These are phyloP conservation scores for Malachius bipustulatus DNA, from an alignment of 2,888 invertebrate genomes.

Conservation along the genomic window DNA sequence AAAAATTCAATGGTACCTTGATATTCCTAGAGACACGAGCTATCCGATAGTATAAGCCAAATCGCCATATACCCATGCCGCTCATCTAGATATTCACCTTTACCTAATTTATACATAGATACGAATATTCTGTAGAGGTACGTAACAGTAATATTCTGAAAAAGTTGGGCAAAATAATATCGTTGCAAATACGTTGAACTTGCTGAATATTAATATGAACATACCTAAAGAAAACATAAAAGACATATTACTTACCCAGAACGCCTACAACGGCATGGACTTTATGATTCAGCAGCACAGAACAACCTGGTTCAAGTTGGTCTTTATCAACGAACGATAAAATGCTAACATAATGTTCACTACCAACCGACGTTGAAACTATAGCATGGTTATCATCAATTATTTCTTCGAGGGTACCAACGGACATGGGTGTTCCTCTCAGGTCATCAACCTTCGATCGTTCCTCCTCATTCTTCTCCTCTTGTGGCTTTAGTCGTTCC, in stretches of 20 bases:
- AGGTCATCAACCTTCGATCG: slow-evolving; percentile 96
- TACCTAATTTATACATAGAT: too few relatives aligned
- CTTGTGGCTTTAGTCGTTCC: slow-evolving; percentile 95
- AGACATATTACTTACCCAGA: slow-evolving; percentile 17
- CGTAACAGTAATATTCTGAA: too few relatives aligned
- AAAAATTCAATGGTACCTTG: too few relatives aligned
- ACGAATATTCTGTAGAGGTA: too few relatives aligned
- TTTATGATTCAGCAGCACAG: slow-evolving; percentile 96
- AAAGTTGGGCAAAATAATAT: too few relatives aligned
- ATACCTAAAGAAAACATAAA: too few relatives aligned
- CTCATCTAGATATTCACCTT: too few relatives aligned
- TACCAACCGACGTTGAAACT: slow-evolving; percentile 96
- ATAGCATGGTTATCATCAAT: slow-evolving; percentile 99
- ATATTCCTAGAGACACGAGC: too few relatives aligned
- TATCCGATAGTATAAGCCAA: too few relatives aligned
- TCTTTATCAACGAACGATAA: slow-evolving; percentile 99
- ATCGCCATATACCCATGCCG: too few relatives aligned
- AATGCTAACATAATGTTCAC: slow-evolving; percentile 99
- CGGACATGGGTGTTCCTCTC: slow-evolving; percentile 93
- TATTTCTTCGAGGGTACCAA: slow-evolving; percentile 97
- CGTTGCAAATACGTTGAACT: too few relatives aligned
- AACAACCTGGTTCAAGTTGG: slow-evolving; percentile 96
- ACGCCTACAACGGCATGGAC: slow-evolving; percentile 99
- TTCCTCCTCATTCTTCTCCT: slow-evolving; percentile 98
- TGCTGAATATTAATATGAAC: too few relatives aligned